Evolutionary conservation across 2,888 invertebrate genomes (phyloP).

Genomic region (Ichneumoninae sp.): DNA sequence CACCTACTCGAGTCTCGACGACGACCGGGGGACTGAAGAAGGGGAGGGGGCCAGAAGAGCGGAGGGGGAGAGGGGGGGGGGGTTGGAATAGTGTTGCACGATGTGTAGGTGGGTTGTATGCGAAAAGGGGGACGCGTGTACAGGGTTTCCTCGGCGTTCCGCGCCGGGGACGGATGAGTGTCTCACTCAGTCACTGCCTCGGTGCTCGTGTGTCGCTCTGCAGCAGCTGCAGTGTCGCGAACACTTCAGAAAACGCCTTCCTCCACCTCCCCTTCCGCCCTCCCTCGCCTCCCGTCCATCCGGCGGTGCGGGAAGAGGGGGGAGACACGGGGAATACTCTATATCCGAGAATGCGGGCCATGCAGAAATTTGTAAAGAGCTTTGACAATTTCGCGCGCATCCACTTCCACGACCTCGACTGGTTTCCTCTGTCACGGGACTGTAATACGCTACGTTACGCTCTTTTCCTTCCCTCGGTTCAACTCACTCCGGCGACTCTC

Average conservation of each 20-base stretch:
- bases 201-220: slow-evolving; percentile 42
- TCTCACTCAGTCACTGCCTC: slow-evolving; percentile 31
- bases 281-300: not conserved
- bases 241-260: slow-evolving; percentile 48
- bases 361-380: slow-evolving; percentile 73
- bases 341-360: slow-evolving; percentile 68
- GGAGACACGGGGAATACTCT: slow-evolving; percentile 62
- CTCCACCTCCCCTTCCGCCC: not conserved
- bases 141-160: slow-evolving; percentile 33
- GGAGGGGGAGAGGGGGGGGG: slow-evolving; percentile 19
- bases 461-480: slow-evolving; percentile 65
- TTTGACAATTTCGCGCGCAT: slow-evolving; percentile 74
- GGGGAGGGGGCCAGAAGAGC: slow-evolving; percentile 15
- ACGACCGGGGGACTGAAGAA: slow-evolving; percentile 54
- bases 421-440: slow-evolving; percentile 68
- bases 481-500: slow-evolving; percentile 61
- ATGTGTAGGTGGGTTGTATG: not conserved
- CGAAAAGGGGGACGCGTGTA: slow-evolving; percentile 27
- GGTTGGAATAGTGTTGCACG: not conserved
- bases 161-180: not conserved
- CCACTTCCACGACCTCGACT: slow-evolving; percentile 62
- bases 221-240: slow-evolving; percentile 52
- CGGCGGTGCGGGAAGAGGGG: not conserved
- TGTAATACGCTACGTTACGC: slow-evolving; percentile 48
- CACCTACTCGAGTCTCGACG: slow-evolving; percentile 66